Percentiles rank a stretch among this genome's conserved stretches.
phyloP scores from a whole-genome alignment of 2,888 invertebrate species.

The Pherbina coryleti region DNA sequence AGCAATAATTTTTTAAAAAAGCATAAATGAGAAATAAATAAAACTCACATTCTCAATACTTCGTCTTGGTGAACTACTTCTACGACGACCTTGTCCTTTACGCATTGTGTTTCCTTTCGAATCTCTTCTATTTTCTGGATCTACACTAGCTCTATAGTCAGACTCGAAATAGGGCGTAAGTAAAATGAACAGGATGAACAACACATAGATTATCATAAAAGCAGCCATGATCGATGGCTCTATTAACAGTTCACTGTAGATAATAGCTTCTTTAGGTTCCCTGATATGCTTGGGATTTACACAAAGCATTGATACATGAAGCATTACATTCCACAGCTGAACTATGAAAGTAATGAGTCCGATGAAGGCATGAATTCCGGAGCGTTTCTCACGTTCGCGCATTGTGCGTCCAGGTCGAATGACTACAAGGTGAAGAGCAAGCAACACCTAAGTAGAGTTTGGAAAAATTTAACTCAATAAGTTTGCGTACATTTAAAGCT shows the following conservation, averaged over 20 bases:
- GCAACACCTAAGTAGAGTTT: background rate
- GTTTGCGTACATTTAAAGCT: background rate
- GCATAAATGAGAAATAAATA: too few species aligned
- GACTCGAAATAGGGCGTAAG: slow-evolving; percentile 4
- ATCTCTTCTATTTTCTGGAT: too few species aligned
- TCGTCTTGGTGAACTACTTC: too few species aligned
- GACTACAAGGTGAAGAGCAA: background rate
- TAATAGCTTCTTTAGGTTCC: background rate
- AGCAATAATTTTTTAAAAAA: too few species aligned
- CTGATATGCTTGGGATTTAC: background rate
- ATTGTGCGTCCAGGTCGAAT: background rate
- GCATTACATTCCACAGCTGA: slow-evolving; percentile 5
- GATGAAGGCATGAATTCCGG: slow-evolving; percentile 12
- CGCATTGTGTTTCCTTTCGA: too few species aligned
- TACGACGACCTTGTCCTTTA: too few species aligned
- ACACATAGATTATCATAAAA: background rate
- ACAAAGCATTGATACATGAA: slow-evolving; percentile 10
- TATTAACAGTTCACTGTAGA: background rate
- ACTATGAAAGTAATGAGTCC: slow-evolving; percentile 9
- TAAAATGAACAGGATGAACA: background rate
- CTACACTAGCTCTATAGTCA: too few species aligned
- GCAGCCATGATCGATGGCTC: background rate
- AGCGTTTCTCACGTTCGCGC: background rate
- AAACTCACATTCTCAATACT: too few species aligned
- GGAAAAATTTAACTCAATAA: background rate